These are phyloP conservation scores for Thymelicus lineola DNA, from an alignment of 2,888 invertebrate species.

Conservation along the genomic window DNA sequence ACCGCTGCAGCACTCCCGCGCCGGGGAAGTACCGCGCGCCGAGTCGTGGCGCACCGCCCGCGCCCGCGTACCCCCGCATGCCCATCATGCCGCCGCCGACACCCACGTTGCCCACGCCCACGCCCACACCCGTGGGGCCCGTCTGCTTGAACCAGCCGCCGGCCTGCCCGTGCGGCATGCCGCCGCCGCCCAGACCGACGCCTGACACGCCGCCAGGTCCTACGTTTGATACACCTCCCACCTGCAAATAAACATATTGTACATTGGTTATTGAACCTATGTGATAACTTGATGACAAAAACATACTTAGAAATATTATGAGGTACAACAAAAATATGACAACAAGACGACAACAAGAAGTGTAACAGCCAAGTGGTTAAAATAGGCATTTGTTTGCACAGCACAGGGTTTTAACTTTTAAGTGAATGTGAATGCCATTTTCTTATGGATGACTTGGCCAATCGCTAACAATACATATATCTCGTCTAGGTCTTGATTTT, in stretches of 20 bases:
- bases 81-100: conserved; percentile 62
- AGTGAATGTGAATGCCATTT: too few relatives aligned
- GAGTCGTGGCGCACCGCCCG: conserved; percentile 83
- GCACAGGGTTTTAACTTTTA: too few relatives aligned
- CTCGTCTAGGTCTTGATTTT: too few relatives aligned
- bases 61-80: conserved; percentile 62
- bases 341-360: too few relatives aligned
- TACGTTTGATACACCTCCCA: conserved; percentile 52
- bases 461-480: too few relatives aligned
- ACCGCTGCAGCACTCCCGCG: conserved; percentile 84
- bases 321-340: too few relatives aligned
- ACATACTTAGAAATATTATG: too few relatives aligned
- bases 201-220: conserved; percentile 52
- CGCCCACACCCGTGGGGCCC: conserved; percentile 56
- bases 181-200: conserved; percentile 52
- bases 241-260: conserved; percentile 34
- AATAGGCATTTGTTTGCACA: too few relatives aligned
- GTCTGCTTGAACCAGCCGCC: conserved; percentile 53
- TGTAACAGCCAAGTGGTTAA: too few relatives aligned
- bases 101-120: conserved; percentile 58
- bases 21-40: conserved; percentile 78
- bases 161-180: conserved; percentile 51
- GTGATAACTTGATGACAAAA: too few relatives aligned
- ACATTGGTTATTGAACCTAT: neutral
- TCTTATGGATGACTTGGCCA: too few relatives aligned